Base-by-base conservation (phyloP, 2,113 vertebrate species). In the Labeo rohita region DNA sequence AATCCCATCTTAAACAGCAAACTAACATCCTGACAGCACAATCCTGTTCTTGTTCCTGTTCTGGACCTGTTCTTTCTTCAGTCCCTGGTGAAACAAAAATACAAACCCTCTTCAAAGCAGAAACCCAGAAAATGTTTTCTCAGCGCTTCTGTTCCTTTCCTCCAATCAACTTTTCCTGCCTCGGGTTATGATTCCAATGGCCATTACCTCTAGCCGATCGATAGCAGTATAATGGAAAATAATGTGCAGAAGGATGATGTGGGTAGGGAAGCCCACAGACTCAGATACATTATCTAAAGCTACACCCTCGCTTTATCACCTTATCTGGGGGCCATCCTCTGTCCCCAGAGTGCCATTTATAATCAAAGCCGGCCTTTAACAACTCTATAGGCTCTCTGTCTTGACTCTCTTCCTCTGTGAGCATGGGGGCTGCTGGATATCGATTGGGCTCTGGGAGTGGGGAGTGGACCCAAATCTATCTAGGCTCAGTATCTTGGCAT, bases 201-300 rank as follows among this genome's bases (percentile, higher is more conserved):
- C 89, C 84, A 80, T 90, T 90, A 68, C 66, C 70, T 89, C 80
- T 80, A 84, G 79, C 84, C n/a, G 88, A 92, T 94, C 92, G 85
- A 93, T 95, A 92, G 77, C 21, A 54, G 43, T n/a, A 72, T 90
- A 90, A 93, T 92, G 86, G 72, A 93, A 81, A 94, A 93, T 85
- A 59, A 89, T 91, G 90, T 90, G 88, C 88, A 88, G 88, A 91
- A 91, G 91, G 83, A 89, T 75, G 84, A 89, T 91, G 85, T 88
- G 50, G 84, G 83, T 87, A 45, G 84, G 36, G 78, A 18, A 1
- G 85, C 79, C 49, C 50, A 49, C 65, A 56, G 28, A 61, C 74
- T 85, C 47, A 23, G 21, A 43, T 56, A 16, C 61, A 79, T 79
- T 78, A 39, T 72, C 50, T 79, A 79, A 43, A 92, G 87, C 93